Base-by-base conservation (phyloP, 2,797 vertebrate species). In the Mus caroli region DNA sequence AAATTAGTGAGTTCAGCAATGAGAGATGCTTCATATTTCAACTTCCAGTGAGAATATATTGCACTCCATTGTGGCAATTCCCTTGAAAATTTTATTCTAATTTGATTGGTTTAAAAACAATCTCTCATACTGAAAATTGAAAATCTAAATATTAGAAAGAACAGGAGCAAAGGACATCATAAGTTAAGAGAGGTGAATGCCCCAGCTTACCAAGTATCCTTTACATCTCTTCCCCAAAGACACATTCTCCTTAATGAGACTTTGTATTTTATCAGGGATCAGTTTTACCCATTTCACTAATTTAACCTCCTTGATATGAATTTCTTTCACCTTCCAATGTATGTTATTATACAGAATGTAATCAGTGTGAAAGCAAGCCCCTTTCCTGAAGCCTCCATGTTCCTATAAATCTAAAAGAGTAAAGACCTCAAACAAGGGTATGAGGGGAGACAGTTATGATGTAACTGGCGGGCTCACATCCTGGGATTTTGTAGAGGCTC, bases 351-450 rank as follows among this genome's bases (percentile, higher is more conserved):
- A 76, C 64, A 92, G n/a, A 95, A 89, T 92, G 92, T 95, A 96
- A 98, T 97, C 93, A 95, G 20, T 94, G 84, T 96, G 89, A 97
- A 96, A 97, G 90, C 95, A 94, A 43, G 80, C 62, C 85, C 62
- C 22, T 96, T 86, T 94, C 60, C 92, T 93, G 22, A 95, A 95
- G 83, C 71, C 37, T 88, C 82, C 71, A 80, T 37, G 58, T 91
- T 94, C 82, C 76, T 97, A 92, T 97, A 97, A 97, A 94, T 97
- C 94, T 96, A 69, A 92, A 96, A 94, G 14, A 84, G 15, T 86
- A 95, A 96, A 97, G 93, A 94, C 90, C 75, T 98, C 94, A 87
- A 87, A 79, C 83, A 97, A 97, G 97, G 97, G 54, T 97, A 97
- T 50, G 43, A 88, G 64, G 86, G 93, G 91, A 94, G 75, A 71